Evolutionary conservation across 2,113 vertebrate genomes (phyloP).

Genomic region (Cardinalis cardinalis): DNA sequence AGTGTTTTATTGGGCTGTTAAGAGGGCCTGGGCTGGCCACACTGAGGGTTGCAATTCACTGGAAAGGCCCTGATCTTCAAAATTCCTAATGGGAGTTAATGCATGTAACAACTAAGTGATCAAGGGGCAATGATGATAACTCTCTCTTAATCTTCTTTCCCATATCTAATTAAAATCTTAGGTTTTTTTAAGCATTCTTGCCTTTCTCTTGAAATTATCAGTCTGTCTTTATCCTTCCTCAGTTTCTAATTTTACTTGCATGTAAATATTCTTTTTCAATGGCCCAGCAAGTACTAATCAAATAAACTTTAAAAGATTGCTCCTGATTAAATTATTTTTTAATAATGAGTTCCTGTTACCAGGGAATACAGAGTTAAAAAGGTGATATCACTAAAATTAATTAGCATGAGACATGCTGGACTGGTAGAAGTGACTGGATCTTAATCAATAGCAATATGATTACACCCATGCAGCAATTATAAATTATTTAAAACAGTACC

Average conservation of each 20-base stretch:
- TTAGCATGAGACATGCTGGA: conserved; percentile 86
- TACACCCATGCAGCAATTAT: conserved; percentile 88
- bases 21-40: not conserved
- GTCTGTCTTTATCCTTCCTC: not conserved
- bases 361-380: conserved; percentile 81
- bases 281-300: conserved; percentile 49
- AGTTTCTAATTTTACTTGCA: conserved; percentile 16
- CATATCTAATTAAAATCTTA: not conserved
- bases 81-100: not conserved
- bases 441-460: conserved; percentile 97
- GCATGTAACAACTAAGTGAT: not conserved
- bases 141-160: conserved; percentile 9
- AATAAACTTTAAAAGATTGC: conserved; percentile 63
- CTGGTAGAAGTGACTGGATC: conserved; percentile 84
- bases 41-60: not conserved
- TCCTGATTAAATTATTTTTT: conserved; percentile 75
- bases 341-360: conserved; percentile 77
- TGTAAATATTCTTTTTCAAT: conserved; percentile 37
- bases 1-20: not conserved
- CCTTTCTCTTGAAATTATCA: conserved; percentile 7
- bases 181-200: not conserved
- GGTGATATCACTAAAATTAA: conserved; percentile 78
- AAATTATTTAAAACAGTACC: conserved; percentile 96
- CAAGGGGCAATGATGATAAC: not conserved
- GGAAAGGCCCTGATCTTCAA: not conserved